Conservation (phyloP, 2,113 vertebrate genomes). For the Ornithorhynchus anatinus region DNA sequence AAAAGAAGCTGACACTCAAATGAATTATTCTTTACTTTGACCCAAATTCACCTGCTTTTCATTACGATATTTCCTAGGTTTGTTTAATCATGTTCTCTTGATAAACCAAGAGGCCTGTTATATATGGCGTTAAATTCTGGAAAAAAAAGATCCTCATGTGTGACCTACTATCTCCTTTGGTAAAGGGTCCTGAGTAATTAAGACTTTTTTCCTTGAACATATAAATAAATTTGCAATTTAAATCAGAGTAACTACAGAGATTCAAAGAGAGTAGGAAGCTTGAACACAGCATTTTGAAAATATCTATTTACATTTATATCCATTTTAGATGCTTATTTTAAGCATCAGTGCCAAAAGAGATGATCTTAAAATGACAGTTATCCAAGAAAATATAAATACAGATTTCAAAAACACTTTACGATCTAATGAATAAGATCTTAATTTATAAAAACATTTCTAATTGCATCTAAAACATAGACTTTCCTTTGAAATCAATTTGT, state of each 20-base stretch:
- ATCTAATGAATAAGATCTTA: too few relatives aligned
- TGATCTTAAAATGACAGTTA: neutral
- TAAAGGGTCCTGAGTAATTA: too few relatives aligned
- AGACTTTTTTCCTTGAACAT: too few relatives aligned
- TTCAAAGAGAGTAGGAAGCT: neutral
- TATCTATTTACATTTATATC: too few relatives aligned
- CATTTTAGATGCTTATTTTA: neutral
- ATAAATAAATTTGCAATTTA: too few relatives aligned
- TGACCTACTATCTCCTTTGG: slow-evolving; percentile 10
- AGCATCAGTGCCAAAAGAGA: neutral
- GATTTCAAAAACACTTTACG: neutral
- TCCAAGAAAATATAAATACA: neutral
- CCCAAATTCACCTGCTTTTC: slow-evolving; percentile 57
- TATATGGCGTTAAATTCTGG: slow-evolving; percentile 25
- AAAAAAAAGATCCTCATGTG: slow-evolving; percentile 42
- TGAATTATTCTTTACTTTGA: slow-evolving; percentile 45
- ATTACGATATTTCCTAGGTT: slow-evolving; percentile 54
- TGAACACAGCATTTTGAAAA: neutral
- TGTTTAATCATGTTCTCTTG: slow-evolving; percentile 55
- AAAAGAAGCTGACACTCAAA: slow-evolving; percentile 50
- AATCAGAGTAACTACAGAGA: too few relatives aligned
- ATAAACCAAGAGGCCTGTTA: slow-evolving; percentile 34
- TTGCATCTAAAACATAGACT: neutral
- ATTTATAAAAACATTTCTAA: too few relatives aligned
- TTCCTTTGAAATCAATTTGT: neutral